phyloP scores from a whole-genome alignment of 2,888 invertebrate species.

The Trileptium ribeirensis region DNA sequence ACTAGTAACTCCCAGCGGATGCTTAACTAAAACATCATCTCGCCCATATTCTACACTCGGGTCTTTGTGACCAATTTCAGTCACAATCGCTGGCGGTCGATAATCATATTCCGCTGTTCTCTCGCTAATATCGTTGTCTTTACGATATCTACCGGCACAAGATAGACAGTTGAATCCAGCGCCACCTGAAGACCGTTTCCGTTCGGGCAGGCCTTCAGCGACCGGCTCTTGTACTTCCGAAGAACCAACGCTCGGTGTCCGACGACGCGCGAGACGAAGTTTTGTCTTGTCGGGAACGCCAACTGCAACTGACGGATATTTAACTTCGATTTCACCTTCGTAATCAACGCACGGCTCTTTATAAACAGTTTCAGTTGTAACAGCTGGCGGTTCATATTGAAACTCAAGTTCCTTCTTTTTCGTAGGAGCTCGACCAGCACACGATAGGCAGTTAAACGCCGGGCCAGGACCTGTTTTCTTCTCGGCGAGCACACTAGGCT shows the following conservation, averaged over 20 bases:
- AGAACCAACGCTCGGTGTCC: not conserved
- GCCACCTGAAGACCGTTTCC: not conserved
- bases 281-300: not conserved
- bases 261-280: not conserved
- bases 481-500: no score
- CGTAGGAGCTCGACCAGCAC: not conserved
- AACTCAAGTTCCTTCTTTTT: not conserved
- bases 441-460: not conserved
- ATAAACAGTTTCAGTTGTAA: not conserved
- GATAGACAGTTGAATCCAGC: not conserved
- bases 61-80: not conserved
- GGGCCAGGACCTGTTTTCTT: not conserved
- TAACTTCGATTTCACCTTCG: not conserved
- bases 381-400: not conserved
- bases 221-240: not conserved
- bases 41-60: not conserved
- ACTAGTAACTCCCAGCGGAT: not conserved
- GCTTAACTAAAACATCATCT: not conserved
- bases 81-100: not conserved
- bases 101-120: no score
- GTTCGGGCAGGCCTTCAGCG: no score
- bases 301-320: not conserved
- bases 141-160: no score
- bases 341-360: not conserved
- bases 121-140: no score